Percentiles rank a stretch among this genome's conserved stretches.
Evolutionary conservation across 2,888 invertebrate species (phyloP).

Genomic region (Drosophila austrosaltans): DNA sequence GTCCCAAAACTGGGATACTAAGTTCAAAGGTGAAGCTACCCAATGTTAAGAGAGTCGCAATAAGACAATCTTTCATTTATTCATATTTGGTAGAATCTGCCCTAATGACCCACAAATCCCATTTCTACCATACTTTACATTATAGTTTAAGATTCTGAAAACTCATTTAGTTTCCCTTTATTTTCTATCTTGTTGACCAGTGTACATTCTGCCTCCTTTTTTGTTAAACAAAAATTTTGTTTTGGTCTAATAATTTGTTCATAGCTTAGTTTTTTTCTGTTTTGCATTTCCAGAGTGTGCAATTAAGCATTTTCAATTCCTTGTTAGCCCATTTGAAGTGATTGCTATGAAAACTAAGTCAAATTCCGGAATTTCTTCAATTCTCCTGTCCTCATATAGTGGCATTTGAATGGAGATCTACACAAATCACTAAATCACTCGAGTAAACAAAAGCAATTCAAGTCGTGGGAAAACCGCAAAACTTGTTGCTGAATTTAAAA

Average conservation of each 20-base stretch:
- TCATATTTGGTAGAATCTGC: too few species aligned
- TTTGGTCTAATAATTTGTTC: constrained; percentile 63
- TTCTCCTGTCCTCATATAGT: constrained; percentile 43
- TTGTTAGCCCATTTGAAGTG: constrained; percentile 7
- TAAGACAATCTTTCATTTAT: too few species aligned
- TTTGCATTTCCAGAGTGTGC: constrained; percentile 11
- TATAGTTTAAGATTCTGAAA: too few species aligned
- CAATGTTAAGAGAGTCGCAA: too few species aligned
- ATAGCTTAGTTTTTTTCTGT: constrained; percentile 19
- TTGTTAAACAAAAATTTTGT: constrained; percentile 25
- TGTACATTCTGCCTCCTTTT: not conserved
- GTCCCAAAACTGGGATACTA: too few species aligned
- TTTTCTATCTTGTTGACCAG: not conserved
- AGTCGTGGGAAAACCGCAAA: constrained; percentile 63
- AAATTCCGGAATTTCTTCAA: constrained; percentile 33
- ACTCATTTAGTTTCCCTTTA: not conserved
- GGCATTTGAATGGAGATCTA: constrained; percentile 22
- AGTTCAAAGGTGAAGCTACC: too few species aligned
- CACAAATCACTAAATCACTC: constrained; percentile 54
- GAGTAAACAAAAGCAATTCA: constrained; percentile 39
- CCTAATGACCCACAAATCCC: too few species aligned
- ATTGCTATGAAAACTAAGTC: not conserved
- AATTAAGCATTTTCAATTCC: constrained; percentile 32
- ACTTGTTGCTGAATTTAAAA: constrained; percentile 30
- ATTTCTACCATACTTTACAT: too few species aligned